These are phyloP conservation scores for Oncorhynchus masou DNA, from an alignment of 2,113 vertebrate species.

Conservation along the genomic window DNA sequence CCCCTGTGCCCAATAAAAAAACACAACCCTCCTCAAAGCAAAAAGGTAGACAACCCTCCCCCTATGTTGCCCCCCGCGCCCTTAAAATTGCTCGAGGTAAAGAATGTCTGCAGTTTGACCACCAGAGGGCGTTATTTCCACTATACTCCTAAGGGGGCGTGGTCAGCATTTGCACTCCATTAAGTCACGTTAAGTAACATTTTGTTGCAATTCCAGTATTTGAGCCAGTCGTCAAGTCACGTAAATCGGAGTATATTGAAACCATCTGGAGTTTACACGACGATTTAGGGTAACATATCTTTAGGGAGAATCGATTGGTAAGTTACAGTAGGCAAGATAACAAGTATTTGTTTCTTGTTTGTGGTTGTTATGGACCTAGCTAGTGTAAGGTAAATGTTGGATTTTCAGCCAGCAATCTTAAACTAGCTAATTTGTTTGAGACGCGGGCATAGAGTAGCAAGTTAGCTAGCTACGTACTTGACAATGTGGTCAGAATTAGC, in stretches of 20 bases:
- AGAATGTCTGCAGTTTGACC: background rate
- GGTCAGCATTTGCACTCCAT: slow-evolving; percentile 29
- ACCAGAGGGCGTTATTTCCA: background rate
- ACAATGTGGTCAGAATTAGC: background rate
- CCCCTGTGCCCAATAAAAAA: no score
- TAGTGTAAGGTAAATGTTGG: background rate
- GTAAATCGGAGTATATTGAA: background rate
- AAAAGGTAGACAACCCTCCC: background rate
- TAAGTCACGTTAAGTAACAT: slow-evolving; percentile 28
- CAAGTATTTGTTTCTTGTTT: background rate
- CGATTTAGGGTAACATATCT: background rate
- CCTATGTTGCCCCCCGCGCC: no score
- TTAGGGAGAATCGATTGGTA: slow-evolving; percentile 17
- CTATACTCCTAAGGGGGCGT: slow-evolving; percentile 40
- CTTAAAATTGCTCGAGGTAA: background rate
- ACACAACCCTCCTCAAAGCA: background rate
- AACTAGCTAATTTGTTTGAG: background rate
- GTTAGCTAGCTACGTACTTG: background rate
- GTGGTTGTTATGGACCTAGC: background rate
- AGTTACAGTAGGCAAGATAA: background rate
- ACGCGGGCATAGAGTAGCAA: background rate
- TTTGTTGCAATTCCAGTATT: slow-evolving; percentile 40
- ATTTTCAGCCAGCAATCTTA: background rate
- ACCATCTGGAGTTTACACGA: background rate
- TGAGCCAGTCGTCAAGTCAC: background rate